Evolutionary conservation across 53 echinoderm and acorn worm genomes (phyloP).

Genomic region (Patiria pectinifera): DNA sequence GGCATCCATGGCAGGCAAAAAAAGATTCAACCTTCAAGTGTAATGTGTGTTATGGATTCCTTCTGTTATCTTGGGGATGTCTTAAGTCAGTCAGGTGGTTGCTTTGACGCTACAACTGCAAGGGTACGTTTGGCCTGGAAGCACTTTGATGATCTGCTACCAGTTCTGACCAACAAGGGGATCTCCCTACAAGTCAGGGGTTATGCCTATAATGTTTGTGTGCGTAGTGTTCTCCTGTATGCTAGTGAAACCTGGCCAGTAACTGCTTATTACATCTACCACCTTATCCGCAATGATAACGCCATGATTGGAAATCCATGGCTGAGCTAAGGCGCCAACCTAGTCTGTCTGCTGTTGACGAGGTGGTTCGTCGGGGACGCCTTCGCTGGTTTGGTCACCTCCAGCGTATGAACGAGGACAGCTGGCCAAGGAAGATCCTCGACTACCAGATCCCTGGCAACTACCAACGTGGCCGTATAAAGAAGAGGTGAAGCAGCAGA

Average conservation of each 20-base stretch:
- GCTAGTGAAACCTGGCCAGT: background rate
- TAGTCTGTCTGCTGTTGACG: too few species aligned
- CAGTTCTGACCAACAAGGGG: background rate
- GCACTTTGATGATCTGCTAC: background rate
- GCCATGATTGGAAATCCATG: conserved; percentile 1
- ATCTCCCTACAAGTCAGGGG: background rate
- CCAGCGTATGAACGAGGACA: background rate
- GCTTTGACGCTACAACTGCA: background rate
- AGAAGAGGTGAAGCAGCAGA: background rate
- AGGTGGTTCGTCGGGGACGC: background rate
- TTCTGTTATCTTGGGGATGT: conserved; percentile 29
- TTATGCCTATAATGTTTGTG: background rate
- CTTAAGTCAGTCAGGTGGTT: background rate
- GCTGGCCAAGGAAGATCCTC: conserved; percentile 5
- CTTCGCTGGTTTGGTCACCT: background rate
- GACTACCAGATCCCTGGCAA: background rate
- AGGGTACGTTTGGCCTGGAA: background rate
- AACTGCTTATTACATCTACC: background rate
- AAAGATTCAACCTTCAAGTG: background rate
- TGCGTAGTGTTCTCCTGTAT: conserved; percentile 5
- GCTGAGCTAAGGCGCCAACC: background rate
- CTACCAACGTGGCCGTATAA: background rate
- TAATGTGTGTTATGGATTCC: background rate
- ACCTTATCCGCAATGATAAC: background rate
- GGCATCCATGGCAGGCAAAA: background rate